phyloP scores from a whole-genome alignment of 30 jellyfish, hydroid and myxozoan species.

The Nemopilema nomurai region DNA sequence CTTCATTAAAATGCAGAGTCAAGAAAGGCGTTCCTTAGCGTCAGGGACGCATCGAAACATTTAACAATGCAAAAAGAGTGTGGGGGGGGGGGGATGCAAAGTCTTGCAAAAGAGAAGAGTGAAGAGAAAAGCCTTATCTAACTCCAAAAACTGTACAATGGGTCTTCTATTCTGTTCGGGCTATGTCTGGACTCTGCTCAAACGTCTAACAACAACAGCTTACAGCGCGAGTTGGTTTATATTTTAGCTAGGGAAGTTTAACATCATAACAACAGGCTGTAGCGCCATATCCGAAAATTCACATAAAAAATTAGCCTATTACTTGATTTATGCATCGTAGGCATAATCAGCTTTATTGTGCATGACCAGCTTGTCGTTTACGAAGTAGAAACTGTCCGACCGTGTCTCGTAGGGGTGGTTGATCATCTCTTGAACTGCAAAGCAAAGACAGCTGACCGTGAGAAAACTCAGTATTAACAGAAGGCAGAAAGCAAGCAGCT shows the following conservation, averaged over 20 bases:
- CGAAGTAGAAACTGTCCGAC: conserved; percentile 97
- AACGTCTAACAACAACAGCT: not conserved
- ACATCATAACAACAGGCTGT: not conserved
- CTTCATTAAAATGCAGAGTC: no score
- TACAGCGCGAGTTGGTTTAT: not conserved
- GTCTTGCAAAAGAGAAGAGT: no score
- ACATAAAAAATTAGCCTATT: conserved; percentile 14
- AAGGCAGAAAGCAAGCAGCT: no score
- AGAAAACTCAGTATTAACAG: no score
- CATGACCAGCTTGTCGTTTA: conserved; percentile 89
- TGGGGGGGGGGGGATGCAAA: no score
- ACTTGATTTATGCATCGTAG: conserved; percentile 79
- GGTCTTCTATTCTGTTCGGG: no score
- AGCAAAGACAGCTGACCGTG: conserved; percentile 10
- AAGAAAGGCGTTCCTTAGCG: no score
- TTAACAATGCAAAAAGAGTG: no score
- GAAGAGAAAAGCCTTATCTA: no score
- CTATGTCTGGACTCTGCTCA: not conserved
- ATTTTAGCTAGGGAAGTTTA: not conserved
- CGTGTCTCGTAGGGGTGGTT: conserved; percentile 88
- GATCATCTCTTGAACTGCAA: conserved; percentile 89
- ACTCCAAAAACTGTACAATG: no score
- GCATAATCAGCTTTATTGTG: conserved; percentile 99
- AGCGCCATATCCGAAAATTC: not conserved
- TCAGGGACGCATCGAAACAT: no score